Percentiles rank a stretch among this genome's conserved stretches.
These are phyloP conservation scores for Drosophila varians DNA, from an alignment of 1,140 invertebrate species.

Conservation along the genomic window DNA sequence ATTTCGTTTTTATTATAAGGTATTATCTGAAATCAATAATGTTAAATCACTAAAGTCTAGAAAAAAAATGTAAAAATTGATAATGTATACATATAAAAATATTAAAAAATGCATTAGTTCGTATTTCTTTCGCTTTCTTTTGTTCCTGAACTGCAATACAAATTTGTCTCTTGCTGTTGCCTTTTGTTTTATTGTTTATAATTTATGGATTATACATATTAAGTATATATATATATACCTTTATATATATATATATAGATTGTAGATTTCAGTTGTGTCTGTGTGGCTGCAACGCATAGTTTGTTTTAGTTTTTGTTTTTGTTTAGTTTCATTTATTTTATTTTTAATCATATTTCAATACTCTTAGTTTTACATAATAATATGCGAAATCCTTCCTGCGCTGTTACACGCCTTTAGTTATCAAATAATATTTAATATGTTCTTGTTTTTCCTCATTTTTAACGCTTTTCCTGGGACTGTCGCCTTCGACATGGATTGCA, in stretches of 20 bases:
- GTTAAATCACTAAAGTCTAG: conserved; percentile 82
- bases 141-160: conserved; percentile 74
- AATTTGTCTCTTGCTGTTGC: conserved; percentile 52
- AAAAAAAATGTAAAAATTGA: conserved; percentile 83
- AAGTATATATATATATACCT: conserved; percentile 29
- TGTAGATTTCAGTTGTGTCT: conserved; percentile 52
- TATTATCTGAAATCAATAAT: conserved; percentile 83
- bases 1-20: conserved; percentile 68
- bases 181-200: conserved; percentile 61
- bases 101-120: conserved; percentile 82
- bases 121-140: conserved; percentile 54
- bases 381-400: conserved; percentile 31
- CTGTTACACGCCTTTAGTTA: conserved; percentile 11
- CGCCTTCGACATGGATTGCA: conserved; percentile 13
- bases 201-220: conserved; percentile 70
- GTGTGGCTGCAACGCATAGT: conserved; percentile 19
- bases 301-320: conserved; percentile 16
- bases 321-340: conserved; percentile 43
- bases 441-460: conserved; percentile 3
- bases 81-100: conserved; percentile 84
- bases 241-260: conserved; percentile 38
- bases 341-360: conserved; percentile 66
- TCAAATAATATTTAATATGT: conserved; percentile 26
- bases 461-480: conserved; percentile 14
- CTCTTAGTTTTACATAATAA: conserved; percentile 71